phyloP scores from a whole-genome alignment of 1,140 invertebrate genomes.

The Dendroctonus valens region DNA sequence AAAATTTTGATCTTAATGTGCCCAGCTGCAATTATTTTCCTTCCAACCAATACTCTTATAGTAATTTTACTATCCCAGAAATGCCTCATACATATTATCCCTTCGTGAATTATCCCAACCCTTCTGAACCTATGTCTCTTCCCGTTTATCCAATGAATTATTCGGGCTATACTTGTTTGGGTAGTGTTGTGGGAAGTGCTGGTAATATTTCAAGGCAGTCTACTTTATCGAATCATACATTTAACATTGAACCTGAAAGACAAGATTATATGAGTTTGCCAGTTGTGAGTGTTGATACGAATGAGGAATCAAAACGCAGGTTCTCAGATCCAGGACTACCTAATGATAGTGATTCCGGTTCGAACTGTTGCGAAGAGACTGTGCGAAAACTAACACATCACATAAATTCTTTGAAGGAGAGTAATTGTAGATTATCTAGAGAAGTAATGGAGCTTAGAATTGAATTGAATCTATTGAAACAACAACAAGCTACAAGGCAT shows the following conservation, averaged over 20 bases:
- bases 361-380: constrained; percentile 53
- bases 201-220: constrained; percentile 34
- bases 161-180: constrained; percentile 38
- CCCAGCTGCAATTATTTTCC: constrained; percentile 50
- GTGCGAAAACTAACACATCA: constrained; percentile 55
- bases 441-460: constrained; percentile 56
- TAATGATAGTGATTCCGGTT: constrained; percentile 54
- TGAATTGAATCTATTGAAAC: constrained; percentile 54
- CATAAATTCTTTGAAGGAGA: constrained; percentile 54
- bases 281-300: constrained; percentile 43
- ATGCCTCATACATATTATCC: constrained; percentile 50
- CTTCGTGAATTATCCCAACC: constrained; percentile 46
- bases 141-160: constrained; percentile 50
- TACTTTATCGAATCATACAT: constrained; percentile 30
- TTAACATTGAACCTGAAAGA: constrained; percentile 39
- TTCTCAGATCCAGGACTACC: constrained; percentile 59
- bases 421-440: constrained; percentile 55
- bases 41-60: constrained; percentile 54
- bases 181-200: constrained; percentile 44
- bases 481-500: constrained; percentile 50
- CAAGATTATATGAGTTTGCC: constrained; percentile 56
- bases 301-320: constrained; percentile 52
- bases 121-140: constrained; percentile 57
- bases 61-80: constrained; percentile 42
- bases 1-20: constrained; percentile 40